Conservation (phyloP, 2,113 vertebrate genomes). For the Oryzias celebensis region DNA sequence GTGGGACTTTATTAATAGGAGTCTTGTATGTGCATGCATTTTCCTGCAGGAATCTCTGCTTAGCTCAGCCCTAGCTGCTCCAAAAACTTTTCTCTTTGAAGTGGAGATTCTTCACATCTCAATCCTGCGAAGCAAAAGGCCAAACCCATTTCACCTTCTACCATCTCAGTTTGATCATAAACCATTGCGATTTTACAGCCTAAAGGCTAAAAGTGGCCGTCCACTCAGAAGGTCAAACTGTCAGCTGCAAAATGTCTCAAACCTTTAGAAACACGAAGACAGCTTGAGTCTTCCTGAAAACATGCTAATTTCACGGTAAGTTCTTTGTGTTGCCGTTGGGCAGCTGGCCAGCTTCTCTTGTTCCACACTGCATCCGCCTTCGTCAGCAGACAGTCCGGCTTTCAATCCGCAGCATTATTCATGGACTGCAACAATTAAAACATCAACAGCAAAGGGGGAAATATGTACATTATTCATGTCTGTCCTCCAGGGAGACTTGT, state of each 20-base stretch:
- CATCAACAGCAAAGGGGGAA: slow-evolving; percentile 58
- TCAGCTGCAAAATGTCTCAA: not conserved
- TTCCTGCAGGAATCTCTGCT: too few relatives aligned
- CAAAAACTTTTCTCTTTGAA: too few relatives aligned
- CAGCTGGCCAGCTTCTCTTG: slow-evolving; percentile 7
- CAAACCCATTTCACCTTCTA: too few relatives aligned
- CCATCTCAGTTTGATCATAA: too few relatives aligned
- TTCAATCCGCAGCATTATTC: slow-evolving; percentile 50
- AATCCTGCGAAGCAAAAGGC: too few relatives aligned
- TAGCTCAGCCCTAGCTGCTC: too few relatives aligned
- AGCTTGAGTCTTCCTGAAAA: slow-evolving; percentile 13
- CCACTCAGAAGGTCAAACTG: too few relatives aligned
- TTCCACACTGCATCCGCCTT: slow-evolving; percentile 2
- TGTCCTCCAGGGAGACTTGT: slow-evolving; percentile 58
- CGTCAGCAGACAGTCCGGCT: slow-evolving; percentile 26
- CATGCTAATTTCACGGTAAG: slow-evolving; percentile 40
- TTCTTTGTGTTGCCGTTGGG: slow-evolving; percentile 8
- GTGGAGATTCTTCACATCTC: too few relatives aligned
- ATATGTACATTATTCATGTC: slow-evolving; percentile 71
- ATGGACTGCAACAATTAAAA: slow-evolving; percentile 67
- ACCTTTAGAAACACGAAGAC: not conserved
- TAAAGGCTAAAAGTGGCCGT: too few relatives aligned
- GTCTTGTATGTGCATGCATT: too few relatives aligned
- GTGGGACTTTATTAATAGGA: too few relatives aligned
- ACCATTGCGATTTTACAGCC: too few relatives aligned